Evolutionary conservation across 2,888 invertebrate species (phyloP), one percentile per base, ranked within the genome.

Genomic region (Cryptus armator): DNA sequence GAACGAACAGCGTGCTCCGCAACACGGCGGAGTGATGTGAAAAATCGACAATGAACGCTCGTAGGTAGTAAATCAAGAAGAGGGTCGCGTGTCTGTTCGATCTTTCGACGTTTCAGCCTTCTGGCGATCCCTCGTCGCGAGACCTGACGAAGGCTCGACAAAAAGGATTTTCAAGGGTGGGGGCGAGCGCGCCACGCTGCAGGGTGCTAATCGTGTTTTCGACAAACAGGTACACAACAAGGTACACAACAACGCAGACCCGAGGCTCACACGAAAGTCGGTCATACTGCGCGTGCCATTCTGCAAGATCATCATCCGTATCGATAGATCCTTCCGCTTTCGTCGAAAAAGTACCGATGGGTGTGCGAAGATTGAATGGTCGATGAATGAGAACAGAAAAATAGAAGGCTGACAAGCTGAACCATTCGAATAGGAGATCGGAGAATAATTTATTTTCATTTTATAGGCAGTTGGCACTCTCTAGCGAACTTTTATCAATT

Each of bases 121-220:
- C 37, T 6, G 62, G 56, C 44, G 1, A 24, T 16, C 12, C 32
- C 19, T 48, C 43, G 14, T 48, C 43, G 51, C 51, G 32, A 12
- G 14, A 62, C n/a, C 53, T 29, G 75, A 71, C 68, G 84, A 86
- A 80, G 86, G 81, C 56, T 74, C 85, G 83, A 85, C 86, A 24
- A 56, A 78, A 80, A 87, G 87, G 86, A 81, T 88, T 83, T 84
- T 72, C 82, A 66, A 56, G 51, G 51, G 46, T 24, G 19, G 44
- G 76, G 16, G 66, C 62, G 29, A 62, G 62, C 48, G 48, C 48
- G 37, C 75, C 86, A 67, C 89, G 53, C 89, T 10, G 72, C 81
- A 72, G 89, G 90, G 87, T 88, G 89, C 86, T 91, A 90, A 92
- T 90, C 88, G 89, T 90, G 90, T 90, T 91, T 90, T 88, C 88